phyloP scores from a whole-genome alignment of 2,797 vertebrate species.

The Zalophus californianus region DNA sequence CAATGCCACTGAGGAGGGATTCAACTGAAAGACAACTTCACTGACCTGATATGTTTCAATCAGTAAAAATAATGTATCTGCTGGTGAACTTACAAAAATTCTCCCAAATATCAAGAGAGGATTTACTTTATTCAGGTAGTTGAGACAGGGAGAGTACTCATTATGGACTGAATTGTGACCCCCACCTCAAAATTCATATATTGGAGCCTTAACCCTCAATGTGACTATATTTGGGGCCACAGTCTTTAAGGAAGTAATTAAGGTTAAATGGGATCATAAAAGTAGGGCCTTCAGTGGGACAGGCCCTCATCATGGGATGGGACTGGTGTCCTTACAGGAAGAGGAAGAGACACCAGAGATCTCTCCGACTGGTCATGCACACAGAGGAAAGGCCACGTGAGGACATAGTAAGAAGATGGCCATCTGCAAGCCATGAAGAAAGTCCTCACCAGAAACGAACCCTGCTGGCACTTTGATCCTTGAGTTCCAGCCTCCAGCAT shows the following conservation, averaged over 20 bases:
- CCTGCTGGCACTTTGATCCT: neutral
- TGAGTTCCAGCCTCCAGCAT: neutral
- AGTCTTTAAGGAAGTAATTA: neutral
- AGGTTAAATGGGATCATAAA: neutral
- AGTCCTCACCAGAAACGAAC: neutral
- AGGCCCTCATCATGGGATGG: neutral
- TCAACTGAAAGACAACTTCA: neutral
- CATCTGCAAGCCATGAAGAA: neutral
- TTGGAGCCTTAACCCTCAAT: neutral
- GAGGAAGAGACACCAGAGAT: neutral
- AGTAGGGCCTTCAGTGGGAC: neutral
- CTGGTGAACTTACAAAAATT: neutral
- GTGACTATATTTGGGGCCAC: neutral
- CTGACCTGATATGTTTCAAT: neutral
- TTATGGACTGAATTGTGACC: neutral
- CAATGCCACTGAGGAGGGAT: fast-evolving
- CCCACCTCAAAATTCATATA: neutral
- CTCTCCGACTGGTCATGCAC: neutral
- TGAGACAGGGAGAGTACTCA: neutral
- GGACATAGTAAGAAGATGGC: neutral
- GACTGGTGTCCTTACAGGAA: neutral
- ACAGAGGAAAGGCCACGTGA: neutral
- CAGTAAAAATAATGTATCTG: neutral
- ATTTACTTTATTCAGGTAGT: neutral
- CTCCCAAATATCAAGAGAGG: neutral